Base-by-base conservation (phyloP, 2,888 invertebrate genomes). In the Noctua janthina region DNA sequence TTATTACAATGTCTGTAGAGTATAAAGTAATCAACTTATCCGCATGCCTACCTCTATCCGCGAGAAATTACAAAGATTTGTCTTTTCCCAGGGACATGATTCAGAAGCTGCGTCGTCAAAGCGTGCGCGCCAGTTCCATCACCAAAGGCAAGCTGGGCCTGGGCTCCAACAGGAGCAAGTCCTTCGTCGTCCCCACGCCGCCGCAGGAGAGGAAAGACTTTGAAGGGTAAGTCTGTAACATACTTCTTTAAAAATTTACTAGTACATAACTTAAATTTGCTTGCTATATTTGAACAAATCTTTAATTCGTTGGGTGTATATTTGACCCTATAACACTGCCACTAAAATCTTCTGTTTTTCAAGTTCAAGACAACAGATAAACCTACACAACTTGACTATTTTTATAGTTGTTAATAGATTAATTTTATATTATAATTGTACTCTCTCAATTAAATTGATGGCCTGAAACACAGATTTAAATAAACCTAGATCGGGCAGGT, bases 61-160 rank as follows among this genome's bases (percentile, higher is more conserved):
- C 20, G 20, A 23, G 1, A 10, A 56, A 56, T 10, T 23, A 56
- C 23, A 56, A 23, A 43, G 3, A 23, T 10, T 2, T 13, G 5
- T 13, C 1, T 20, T 29, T 35, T 4, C 39, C 0, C 90, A 98
- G 99, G 88, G 99, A 99, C 94, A 99, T 99, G 98, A 98, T 99
- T 88, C 99, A 99, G 94, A 98, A 98, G 93, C 96, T 99, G 59
- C 97, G 99, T 49, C 97, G 99, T 46, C 99, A 99, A 94, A 98
- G 99, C 91, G 98, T 98, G 23, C 98, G 98, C 90, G 98, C 98
- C 0, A 98, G 98, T 17, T 98, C 98, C 35, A 98, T 98, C 89
- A 97, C 97, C 10, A 98, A 98, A 93, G 98, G 98, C 90, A 99
- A 98, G 95, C 97, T 98, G 84, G 98, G 98, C 2, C 96, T 98